phyloP scores from a whole-genome alignment of 1,140 invertebrate genomes.

The Trissolcus basalis region DNA sequence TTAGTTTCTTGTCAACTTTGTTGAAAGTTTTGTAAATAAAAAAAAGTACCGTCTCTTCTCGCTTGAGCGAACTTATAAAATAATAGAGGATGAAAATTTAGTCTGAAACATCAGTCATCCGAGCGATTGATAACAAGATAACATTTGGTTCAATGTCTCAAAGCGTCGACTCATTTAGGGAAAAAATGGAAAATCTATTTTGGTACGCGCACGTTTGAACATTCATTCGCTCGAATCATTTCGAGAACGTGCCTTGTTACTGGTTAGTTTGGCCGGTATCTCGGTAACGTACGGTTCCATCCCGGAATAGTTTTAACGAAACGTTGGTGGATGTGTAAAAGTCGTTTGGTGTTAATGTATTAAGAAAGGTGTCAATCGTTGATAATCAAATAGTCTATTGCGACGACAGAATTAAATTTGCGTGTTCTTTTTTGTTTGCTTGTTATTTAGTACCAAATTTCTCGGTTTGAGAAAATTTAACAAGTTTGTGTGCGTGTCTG shows the following conservation, averaged over 20 bases:
- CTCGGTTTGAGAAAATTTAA: too few species aligned
- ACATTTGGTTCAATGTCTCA: conserved; percentile 48
- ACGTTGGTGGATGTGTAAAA: conserved; percentile 31
- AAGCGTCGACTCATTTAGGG: conserved; percentile 62
- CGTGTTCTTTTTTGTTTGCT: too few species aligned
- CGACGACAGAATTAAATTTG: too few species aligned
- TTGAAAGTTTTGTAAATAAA: too few species aligned
- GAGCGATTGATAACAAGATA: conserved; percentile 5
- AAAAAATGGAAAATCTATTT: conserved; percentile 70
- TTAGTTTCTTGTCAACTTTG: too few species aligned
- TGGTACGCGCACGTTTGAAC: conserved; percentile 65
- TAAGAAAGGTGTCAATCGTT: conserved; percentile 26
- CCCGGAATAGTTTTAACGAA: conserved; percentile 67
- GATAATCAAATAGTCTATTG: background rate
- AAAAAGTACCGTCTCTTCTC: too few species aligned
- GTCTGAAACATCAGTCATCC: background rate
- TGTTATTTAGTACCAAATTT: too few species aligned
- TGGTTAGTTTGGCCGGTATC: conserved; percentile 69
- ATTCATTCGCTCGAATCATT: conserved; percentile 62
- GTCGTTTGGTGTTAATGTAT: conserved; percentile 30
- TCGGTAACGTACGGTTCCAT: conserved; percentile 65
- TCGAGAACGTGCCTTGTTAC: conserved; percentile 64
- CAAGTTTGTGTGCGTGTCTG: conserved; percentile 29
- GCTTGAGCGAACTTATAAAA: too few species aligned
- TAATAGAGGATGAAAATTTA: background rate